Base-by-base conservation (phyloP, 2,888 invertebrate species). In the Tipula vernalis region DNA sequence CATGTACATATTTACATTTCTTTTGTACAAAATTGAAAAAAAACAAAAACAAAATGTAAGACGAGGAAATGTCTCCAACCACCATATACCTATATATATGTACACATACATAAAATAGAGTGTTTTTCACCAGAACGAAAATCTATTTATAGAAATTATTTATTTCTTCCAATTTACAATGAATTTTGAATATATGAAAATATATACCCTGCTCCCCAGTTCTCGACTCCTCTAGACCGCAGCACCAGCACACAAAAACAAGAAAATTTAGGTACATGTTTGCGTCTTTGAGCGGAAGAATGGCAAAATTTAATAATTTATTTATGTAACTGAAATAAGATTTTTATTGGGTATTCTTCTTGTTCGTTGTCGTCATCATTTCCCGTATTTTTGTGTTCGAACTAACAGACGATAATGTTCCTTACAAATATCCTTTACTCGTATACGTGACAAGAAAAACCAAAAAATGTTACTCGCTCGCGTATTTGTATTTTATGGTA, bases 271-370 rank as follows among this genome's bases (percentile, higher is more conserved):
- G 39, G 3, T 71, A 71, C 28, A 28, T 71, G 71, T 71, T 71
- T 71, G 28, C 28, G 28, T 71, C 71, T 71, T 28, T 0, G 10
- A 71, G 28, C 28, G 71, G 28, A 71, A 18, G 71, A 71, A 71
- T 71, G 71, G 71, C 51, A 71, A 71, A 71, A 71, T 71, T 71
- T 71, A 71, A 71, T 71, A 71, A 71, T 71, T 71, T 71, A 71
- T 71, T 71, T 71, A 71, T 71, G 71, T 71, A 71, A 71, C 71
- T 71, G 28, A 71, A 71, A 71, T 71, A 71, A 71, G 71, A 71
- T 71, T 71, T 71, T 71, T 71, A 71, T 71, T 71, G 71, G 28
- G 28, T 28, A 71, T 71, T 71, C 28, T 71, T 71, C 28, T 71
- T 71, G 71, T 10, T 10, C 5, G 8, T 57, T 57, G 39, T 28